Evolutionary conservation across 2,113 vertebrate genomes (phyloP), one percentile per base, ranked within the genome.

Genomic region (Gorsachius goisagi): DNA sequence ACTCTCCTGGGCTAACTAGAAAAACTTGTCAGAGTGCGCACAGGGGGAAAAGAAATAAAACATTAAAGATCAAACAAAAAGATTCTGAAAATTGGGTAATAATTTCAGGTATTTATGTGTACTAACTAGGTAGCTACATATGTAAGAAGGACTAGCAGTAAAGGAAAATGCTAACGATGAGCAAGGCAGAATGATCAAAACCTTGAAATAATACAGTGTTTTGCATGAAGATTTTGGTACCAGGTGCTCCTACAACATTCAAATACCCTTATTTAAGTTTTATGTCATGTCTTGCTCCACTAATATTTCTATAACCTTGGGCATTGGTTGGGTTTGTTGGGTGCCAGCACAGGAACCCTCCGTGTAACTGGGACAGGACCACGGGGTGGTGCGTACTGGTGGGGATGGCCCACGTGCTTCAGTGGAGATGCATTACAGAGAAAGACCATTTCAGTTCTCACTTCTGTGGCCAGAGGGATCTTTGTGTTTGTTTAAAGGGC

Each of bases 11-110:
- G 96, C 53, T 66, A 56, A 72, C 44, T 50, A 74, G 79, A 87
- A 91, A 91, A 89, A 74, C 32, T 77, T 85, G 69, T 82, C 90
- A 95, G 77, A 15, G 8, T 27, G 53, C 53, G 59, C 67, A 52
- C 17, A 32, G 87, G 64, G 52, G 88, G 89, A 64, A 77, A 84
- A 82, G 95, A 89, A 67, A 82, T 32, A 77, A 81, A 94, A 67
- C 44, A 58, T 17, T 87, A 68, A 30, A 98, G 92, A 95, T 95
- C 89, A 95, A 88, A 89, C 79, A 58, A 17, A 72, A 32, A 53
- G 19, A 72, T 44, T 20, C 28, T 41, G 63, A 44, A 64, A 86
- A 93, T 23, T 69, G 56, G 67, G 60, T 56, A 80, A 91, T 72
- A 49, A 55, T 89, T 96, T 17, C 91, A 85, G 67, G 58, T 95